These are phyloP conservation scores for Autographa pulchrina DNA, from an alignment of 2,888 invertebrate species.

Conservation along the genomic window DNA sequence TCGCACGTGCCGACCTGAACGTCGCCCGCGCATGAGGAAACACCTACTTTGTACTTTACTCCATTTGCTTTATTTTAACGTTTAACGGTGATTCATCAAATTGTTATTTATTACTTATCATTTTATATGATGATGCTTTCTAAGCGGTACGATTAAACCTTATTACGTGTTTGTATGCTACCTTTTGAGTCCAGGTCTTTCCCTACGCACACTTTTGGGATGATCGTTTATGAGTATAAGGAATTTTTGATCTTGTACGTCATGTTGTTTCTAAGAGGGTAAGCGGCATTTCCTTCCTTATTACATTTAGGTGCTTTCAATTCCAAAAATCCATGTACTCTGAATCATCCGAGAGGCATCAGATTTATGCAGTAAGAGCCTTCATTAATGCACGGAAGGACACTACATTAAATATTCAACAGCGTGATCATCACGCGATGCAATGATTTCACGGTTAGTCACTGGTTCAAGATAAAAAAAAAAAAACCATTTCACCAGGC, in stretches of 20 bases:
- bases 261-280: background rate
- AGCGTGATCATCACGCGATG: background rate
- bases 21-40: constrained; percentile 50
- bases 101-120: constrained; percentile 10
- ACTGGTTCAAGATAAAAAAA: constrained; percentile 5
- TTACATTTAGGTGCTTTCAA: background rate
- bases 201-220: background rate
- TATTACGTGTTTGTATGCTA: background rate
- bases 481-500: background rate
- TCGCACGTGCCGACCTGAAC: constrained; percentile 54
- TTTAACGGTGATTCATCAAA: constrained; percentile 38
- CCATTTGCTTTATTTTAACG: constrained; percentile 38
- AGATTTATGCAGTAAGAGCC: background rate
- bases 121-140: constrained; percentile 14
- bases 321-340: background rate
- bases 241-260: background rate
- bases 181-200: background rate
- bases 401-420: background rate
- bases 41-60: constrained; percentile 46
- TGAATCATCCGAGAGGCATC: background rate
- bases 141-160: background rate
- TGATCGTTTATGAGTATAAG: background rate
- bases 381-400: background rate
- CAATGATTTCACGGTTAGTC: constrained; percentile 6
- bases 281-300: background rate